Evolutionary conservation across 2,888 invertebrate genomes (phyloP).

Genomic region (Hartigia nigra): DNA sequence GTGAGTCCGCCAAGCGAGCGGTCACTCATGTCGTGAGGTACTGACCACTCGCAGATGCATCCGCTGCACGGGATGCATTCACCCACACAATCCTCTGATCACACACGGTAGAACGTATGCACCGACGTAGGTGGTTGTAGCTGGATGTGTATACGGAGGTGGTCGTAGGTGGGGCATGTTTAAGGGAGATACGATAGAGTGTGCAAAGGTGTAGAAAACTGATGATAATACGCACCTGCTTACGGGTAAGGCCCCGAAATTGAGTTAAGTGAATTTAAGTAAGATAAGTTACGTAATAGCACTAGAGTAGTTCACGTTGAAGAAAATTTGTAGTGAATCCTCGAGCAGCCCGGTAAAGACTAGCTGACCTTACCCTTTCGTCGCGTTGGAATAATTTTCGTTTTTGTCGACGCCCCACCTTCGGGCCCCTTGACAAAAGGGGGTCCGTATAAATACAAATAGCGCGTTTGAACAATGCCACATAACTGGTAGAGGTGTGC

Average conservation of each 20-base stretch:
- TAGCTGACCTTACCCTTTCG: constrained; percentile 48
- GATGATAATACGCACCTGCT: not conserved
- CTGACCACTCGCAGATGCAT: constrained; percentile 63
- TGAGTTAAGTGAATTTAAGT: not conserved
- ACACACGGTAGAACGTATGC: constrained; percentile 27
- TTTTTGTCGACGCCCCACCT: constrained; percentile 40
- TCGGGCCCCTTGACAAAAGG: constrained; percentile 49
- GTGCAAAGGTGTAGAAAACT: not conserved
- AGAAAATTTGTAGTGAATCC: not conserved
- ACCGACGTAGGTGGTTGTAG: not conserved
- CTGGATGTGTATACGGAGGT: constrained; percentile 1
- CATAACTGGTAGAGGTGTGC: constrained; percentile 29
- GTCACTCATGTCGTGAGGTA: constrained; percentile 57
- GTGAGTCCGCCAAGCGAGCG: constrained; percentile 23
- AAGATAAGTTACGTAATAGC: not conserved
- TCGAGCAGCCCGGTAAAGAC: constrained; percentile 42
- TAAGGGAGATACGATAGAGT: not conserved
- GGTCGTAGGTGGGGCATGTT: constrained; percentile 42
- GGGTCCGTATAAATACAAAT: constrained; percentile 59
- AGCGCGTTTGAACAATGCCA: constrained; percentile 57
- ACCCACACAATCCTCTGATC: constrained; percentile 52
- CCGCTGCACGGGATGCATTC: constrained; percentile 63
- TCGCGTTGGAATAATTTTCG: constrained; percentile 39
- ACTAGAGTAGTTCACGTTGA: not conserved
- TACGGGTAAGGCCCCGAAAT: not conserved